Evolutionary conservation across 2,888 invertebrate genomes (phyloP).

Genomic region (Antitype chi): DNA sequence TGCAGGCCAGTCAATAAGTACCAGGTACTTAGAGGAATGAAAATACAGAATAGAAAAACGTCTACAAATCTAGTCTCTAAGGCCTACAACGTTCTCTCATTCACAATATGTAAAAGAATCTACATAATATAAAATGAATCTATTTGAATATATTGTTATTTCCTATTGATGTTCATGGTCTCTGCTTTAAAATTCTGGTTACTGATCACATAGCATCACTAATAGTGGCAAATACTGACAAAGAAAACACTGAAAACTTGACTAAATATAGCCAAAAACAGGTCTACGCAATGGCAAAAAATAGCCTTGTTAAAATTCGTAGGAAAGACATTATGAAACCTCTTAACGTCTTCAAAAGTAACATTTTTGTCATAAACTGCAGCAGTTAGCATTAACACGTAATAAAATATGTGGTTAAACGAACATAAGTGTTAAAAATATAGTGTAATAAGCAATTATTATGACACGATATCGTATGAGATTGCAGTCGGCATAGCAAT

Average conservation of each 20-base stretch:
- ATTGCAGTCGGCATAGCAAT: conserved; percentile 49
- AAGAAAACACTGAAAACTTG: not conserved
- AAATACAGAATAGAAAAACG: too few species aligned
- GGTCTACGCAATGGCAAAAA: not conserved
- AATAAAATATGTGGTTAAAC: conserved; percentile 28
- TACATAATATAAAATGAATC: too few species aligned
- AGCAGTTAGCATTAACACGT: conserved; percentile 28
- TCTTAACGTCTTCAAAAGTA: not conserved
- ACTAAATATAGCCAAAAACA: not conserved
- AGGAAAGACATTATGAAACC: conserved; percentile 7
- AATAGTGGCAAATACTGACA: not conserved
- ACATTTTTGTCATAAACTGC: conserved; percentile 17
- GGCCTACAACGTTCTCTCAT: too few species aligned
- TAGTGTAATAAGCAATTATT: conserved; percentile 29
- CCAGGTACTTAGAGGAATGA: too few species aligned
- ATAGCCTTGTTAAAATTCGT: not conserved
- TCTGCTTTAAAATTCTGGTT: not conserved
- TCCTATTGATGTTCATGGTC: not conserved
- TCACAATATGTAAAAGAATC: too few species aligned
- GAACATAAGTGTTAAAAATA: conserved; percentile 25
- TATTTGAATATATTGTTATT: not conserved
- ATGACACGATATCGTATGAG: conserved; percentile 18
- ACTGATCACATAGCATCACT: not conserved
- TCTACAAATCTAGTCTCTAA: too few species aligned
- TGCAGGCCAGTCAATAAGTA: too few species aligned